These are phyloP conservation scores for Seriola dumerili DNA, from an alignment of 2,113 vertebrate species.

Conservation along the genomic window DNA sequence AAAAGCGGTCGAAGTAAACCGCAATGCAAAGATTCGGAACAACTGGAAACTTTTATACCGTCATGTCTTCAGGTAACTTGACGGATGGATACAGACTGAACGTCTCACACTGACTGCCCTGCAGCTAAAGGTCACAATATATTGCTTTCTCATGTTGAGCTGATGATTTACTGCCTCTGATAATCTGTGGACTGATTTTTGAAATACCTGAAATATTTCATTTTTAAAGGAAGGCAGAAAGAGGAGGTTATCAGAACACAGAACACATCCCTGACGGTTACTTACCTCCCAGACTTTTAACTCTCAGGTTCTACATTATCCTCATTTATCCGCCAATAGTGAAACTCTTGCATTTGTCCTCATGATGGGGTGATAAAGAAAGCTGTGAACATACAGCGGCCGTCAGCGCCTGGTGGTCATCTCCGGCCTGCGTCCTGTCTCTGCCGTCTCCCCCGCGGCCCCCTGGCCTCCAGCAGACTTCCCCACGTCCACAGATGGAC, in stretches of 20 bases:
- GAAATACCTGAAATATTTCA: neutral
- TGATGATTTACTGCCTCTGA: neutral
- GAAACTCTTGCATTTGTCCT: neutral
- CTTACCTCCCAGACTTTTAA: neutral
- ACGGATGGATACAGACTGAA: neutral
- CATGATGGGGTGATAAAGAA: neutral
- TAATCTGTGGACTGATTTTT: neutral
- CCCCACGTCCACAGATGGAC: conserved; percentile 74
- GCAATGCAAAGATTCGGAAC: neutral
- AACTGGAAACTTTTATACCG: neutral
- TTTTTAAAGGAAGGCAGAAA: neutral
- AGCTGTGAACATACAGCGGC: neutral
- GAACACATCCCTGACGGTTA: neutral
- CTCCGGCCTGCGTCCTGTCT: conserved; percentile 12
- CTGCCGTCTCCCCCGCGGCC: conserved; percentile 17
- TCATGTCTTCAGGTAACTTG: neutral
- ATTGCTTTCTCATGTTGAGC: neutral
- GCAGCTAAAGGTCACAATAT: neutral
- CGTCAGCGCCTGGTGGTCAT: neutral
- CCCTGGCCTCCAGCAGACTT: conserved; percentile 41
- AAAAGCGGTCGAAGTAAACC: too few relatives aligned
- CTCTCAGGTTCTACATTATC: neutral
- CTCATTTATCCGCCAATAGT: neutral
- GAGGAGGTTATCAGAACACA: neutral
- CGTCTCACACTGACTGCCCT: neutral